phyloP scores from a whole-genome alignment of 2,113 vertebrate species.

The Tonatia bakeri region DNA sequence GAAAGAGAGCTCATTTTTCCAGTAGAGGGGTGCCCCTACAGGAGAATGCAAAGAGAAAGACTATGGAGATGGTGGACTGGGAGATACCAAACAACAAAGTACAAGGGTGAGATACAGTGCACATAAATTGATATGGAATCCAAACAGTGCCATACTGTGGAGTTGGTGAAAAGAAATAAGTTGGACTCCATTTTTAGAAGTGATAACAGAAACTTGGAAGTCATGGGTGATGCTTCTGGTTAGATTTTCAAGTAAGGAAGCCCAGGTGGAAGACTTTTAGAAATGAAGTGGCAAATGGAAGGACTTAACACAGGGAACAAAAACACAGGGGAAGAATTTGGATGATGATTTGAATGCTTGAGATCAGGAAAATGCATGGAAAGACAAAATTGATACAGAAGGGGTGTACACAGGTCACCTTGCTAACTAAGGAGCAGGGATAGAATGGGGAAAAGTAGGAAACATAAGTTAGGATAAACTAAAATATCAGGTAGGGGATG shows the following conservation, averaged over 20 bases:
- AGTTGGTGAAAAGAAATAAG: neutral
- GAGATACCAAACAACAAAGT: neutral
- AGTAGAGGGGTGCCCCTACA: neutral
- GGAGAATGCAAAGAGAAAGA: neutral
- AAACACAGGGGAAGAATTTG: neutral
- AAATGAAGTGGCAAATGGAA: neutral
- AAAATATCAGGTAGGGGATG: neutral
- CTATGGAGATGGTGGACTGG: too few relatives aligned
- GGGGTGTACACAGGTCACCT: neutral
- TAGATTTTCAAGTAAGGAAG: neutral
- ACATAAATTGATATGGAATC: neutral
- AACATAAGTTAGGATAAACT: neutral
- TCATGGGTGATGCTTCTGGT: neutral
- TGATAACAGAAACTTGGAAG: neutral
- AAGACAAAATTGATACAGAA: neutral
- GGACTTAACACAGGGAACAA: too few relatives aligned
- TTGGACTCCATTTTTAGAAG: neutral
- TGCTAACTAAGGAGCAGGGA: neutral
- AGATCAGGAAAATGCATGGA: neutral
- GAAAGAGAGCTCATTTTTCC: neutral
- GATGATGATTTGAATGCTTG: neutral
- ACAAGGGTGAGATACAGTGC: neutral
- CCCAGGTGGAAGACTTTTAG: neutral
- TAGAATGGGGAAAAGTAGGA: neutral
- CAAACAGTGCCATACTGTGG: neutral